Conservation (phyloP, 2,113 vertebrate species). For the Myotis lucifugus region DNA sequence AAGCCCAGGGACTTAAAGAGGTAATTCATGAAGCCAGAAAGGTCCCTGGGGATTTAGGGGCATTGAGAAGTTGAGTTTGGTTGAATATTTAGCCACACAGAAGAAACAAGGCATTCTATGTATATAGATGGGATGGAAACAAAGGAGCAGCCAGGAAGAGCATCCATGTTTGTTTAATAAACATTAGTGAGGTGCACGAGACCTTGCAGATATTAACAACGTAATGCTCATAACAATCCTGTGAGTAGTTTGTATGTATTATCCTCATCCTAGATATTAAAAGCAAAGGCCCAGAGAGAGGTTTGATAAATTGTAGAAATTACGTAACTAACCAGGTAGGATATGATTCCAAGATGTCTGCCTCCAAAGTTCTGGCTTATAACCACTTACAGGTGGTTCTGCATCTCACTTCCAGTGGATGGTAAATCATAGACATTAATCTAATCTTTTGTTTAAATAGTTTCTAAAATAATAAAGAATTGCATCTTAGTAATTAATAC, state of each 20-base stretch:
- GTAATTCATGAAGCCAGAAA: neutral
- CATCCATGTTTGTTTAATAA: neutral
- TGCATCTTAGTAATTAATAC: neutral
- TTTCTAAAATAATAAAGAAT: neutral
- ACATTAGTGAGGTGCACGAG: neutral
- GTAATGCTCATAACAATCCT: neutral
- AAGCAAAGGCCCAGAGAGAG: neutral
- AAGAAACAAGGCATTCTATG: neutral
- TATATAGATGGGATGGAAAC: neutral
- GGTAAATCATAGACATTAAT: neutral
- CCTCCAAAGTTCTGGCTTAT: neutral
- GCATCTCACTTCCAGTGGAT: neutral
- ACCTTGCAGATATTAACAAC: neutral
- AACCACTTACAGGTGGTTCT: neutral
- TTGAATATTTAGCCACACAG: neutral
- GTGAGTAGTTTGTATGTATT: neutral
- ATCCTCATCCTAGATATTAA: neutral
- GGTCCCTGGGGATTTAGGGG: neutral
- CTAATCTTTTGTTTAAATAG: neutral
- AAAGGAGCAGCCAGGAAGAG: neutral
- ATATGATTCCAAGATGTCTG: neutral
- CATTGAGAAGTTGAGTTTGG: neutral
- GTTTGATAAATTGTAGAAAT: neutral
- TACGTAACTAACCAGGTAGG: neutral
- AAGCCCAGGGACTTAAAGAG: neutral